Percentiles rank a stretch among this genome's conserved stretches.
Conservation (phyloP, 2,113 vertebrate genomes). For the Syngnathoides biaculeatus region DNA sequence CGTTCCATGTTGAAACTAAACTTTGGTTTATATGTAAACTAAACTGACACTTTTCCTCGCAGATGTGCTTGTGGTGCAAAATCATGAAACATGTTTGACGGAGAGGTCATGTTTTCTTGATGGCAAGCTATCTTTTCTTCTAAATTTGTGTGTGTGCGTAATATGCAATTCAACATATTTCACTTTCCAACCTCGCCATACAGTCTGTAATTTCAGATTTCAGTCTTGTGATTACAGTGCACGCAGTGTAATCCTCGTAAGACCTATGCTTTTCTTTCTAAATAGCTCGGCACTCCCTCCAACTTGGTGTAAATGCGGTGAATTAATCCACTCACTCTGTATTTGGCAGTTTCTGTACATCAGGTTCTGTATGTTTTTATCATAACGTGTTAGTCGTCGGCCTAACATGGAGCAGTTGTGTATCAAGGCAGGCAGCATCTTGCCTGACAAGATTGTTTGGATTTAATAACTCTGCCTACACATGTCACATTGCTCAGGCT, state of each 20-base stretch:
- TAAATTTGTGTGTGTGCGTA: no score
- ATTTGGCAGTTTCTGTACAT: conserved; percentile 34
- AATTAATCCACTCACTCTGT: conserved; percentile 33
- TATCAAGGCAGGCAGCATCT: conserved; percentile 42
- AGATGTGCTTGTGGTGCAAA: not conserved
- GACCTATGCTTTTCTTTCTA: conserved; percentile 38
- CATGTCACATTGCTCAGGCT: not conserved
- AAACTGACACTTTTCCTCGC: not conserved
- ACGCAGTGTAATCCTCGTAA: conserved; percentile 29
- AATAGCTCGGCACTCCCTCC: conserved; percentile 42
- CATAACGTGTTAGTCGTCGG: conserved; percentile 28
- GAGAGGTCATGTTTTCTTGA: not conserved
- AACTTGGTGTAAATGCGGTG: conserved; percentile 28
- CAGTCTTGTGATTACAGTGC: conserved; percentile 49
- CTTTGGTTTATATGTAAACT: not conserved
- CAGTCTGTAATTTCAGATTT: conserved; percentile 49
- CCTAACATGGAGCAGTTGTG: conserved; percentile 37
- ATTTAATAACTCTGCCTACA: conserved; percentile 29
- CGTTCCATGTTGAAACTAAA: not conserved
- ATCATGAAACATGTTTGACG: not conserved
- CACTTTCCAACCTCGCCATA: conserved; percentile 38
- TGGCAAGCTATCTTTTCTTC: not conserved
- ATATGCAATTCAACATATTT: conserved; percentile 6
- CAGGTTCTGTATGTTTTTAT: conserved; percentile 37
- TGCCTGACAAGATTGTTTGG: conserved; percentile 52